A percentile compares a stretch with the other conserved stretches of the same genome.
Evolutionary conservation across 2,888 invertebrate genomes (phyloP).

Genomic region (Nudaria mundana): DNA sequence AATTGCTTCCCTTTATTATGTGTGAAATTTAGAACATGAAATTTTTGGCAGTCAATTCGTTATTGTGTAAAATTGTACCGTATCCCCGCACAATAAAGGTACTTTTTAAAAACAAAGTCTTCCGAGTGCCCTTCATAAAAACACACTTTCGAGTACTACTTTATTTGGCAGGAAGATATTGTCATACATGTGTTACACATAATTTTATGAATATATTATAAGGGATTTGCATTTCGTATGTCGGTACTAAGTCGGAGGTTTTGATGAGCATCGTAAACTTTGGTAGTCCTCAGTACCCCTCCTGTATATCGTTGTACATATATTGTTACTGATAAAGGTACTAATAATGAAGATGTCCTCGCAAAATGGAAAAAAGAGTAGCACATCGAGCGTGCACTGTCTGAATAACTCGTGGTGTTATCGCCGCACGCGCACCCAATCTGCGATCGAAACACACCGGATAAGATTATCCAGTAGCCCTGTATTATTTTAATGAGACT

Average conservation of each 20-base stretch:
- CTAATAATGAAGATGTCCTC: conserved; percentile 77
- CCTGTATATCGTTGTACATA: conserved; percentile 20
- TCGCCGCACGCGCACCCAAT: conserved; percentile 79
- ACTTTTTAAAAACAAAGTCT: conserved; percentile 37
- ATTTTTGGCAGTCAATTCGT: conserved; percentile 43
- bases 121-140: conserved; percentile 53
- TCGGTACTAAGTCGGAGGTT: conserved; percentile 31
- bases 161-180: conserved; percentile 61
- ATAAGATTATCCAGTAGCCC: conserved; percentile 81
- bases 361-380: conserved; percentile 73
- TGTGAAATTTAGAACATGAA: conserved; percentile 77
- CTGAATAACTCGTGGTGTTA: conserved; percentile 76
- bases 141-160: conserved; percentile 53
- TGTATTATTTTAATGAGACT: conserved; percentile 82
- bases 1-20: conserved; percentile 79
- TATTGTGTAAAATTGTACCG: conserved; percentile 37
- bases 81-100: conserved; percentile 42
- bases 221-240: conserved; percentile 57
- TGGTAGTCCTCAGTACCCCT: too few species aligned
- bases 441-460: conserved; percentile 79
- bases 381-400: conserved; percentile 72
- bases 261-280: conserved; percentile 40
- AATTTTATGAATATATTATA: conserved; percentile 72
- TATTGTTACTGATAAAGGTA: conserved; percentile 39
- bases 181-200: conserved; percentile 62